Conservation (phyloP, 1,140 invertebrate species). For the Temnothorax curvispinosus region DNA sequence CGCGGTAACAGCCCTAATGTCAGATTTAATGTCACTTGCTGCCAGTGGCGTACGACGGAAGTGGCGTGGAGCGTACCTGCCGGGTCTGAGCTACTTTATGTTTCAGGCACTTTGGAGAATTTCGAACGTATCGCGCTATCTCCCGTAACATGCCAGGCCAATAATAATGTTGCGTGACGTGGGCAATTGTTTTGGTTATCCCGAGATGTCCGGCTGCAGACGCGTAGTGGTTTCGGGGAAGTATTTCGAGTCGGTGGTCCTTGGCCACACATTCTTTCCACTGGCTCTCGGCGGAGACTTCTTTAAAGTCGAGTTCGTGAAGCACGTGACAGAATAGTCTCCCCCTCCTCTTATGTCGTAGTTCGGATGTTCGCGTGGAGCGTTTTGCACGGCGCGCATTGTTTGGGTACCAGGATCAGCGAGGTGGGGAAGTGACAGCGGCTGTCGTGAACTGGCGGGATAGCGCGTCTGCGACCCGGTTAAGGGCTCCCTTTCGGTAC, state of each 20-base stretch:
- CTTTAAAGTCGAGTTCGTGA: not conserved
- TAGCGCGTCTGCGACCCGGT: not conserved
- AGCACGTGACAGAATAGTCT: not conserved
- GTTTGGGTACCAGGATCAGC: not conserved
- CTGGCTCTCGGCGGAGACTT: not conserved
- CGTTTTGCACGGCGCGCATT: too few relatives aligned
- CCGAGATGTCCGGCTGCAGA: not conserved
- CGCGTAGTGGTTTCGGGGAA: not conserved
- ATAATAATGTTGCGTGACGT: not conserved
- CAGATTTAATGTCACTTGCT: too few relatives aligned
- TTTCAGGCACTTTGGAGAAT: not conserved
- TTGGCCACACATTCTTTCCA: not conserved
- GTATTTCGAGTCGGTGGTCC: not conserved
- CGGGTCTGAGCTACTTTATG: not conserved
- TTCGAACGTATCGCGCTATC: not conserved
- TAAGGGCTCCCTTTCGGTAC: not conserved
- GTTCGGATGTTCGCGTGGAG: too few relatives aligned
- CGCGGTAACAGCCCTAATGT: too few relatives aligned
- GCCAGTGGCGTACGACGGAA: too few relatives aligned
- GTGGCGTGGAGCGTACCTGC: too few relatives aligned
- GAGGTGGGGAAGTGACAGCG: too few relatives aligned
- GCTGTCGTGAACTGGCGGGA: not conserved
- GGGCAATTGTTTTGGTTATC: not conserved
- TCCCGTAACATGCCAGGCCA: not conserved
- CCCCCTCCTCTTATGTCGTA: too few relatives aligned